Evolutionary conservation across 2,888 invertebrate genomes (phyloP).

Genomic region (Seira ritae): DNA sequence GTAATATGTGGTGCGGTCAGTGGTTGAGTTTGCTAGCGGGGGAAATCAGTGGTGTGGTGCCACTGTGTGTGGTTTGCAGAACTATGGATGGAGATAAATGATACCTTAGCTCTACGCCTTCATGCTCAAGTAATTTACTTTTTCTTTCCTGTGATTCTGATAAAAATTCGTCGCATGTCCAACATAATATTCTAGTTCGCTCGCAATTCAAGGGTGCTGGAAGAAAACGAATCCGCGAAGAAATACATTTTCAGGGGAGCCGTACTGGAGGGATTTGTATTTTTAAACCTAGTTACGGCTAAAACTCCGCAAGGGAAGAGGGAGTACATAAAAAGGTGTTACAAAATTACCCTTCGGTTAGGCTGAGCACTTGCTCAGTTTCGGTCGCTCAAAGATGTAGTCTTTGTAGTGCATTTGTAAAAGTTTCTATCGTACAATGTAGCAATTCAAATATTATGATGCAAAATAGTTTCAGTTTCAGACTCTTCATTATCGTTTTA

Average conservation of each 20-base stretch:
- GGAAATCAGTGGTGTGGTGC: too few relatives aligned
- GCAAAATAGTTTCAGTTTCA: too few relatives aligned
- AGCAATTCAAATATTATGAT: too few relatives aligned
- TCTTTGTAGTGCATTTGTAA: too few relatives aligned
- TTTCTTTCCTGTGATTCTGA: not conserved
- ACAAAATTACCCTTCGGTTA: not conserved
- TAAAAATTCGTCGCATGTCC: slow-evolving; percentile 52
- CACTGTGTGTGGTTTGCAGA: too few relatives aligned
- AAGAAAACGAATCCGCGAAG: not conserved
- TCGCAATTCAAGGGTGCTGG: slow-evolving; percentile 34
- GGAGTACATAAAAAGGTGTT: not conserved
- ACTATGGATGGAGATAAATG: slow-evolving; percentile 1
- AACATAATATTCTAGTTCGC: slow-evolving; percentile 45
- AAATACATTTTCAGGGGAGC: not conserved
- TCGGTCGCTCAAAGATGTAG: too few relatives aligned
- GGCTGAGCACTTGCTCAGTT: not conserved
- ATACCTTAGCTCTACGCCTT: not conserved
- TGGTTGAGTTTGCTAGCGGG: too few relatives aligned
- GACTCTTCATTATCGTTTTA: too few relatives aligned
- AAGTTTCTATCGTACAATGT: too few relatives aligned
- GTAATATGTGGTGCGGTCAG: too few relatives aligned
- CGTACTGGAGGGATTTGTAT: not conserved
- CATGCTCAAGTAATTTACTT: slow-evolving; percentile 10
- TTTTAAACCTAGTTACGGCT: not conserved
- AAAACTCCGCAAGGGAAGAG: not conserved